Evolutionary conservation across 2,888 invertebrate species (phyloP).

Genomic region (Malachius bipustulatus): DNA sequence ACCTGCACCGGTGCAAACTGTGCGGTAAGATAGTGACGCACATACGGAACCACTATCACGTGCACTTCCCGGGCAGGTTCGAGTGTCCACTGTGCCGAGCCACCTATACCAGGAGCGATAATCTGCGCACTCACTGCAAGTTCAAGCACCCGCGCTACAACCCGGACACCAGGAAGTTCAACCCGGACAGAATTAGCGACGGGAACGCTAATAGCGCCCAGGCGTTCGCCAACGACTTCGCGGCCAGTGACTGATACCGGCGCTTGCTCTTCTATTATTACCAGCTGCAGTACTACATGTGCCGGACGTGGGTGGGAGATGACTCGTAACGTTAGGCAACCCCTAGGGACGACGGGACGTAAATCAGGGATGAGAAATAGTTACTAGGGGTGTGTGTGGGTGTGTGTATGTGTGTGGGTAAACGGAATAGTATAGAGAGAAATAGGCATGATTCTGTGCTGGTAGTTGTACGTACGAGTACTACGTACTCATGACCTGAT

Average conservation of each 20-base stretch:
- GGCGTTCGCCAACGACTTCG: constrained; percentile 42
- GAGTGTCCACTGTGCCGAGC: constrained; percentile 85
- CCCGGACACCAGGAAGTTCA: constrained; percentile 79
- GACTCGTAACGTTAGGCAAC: too few relatives aligned
- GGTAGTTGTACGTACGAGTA: too few relatives aligned
- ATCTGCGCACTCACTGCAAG: constrained; percentile 85
- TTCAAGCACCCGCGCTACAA: constrained; percentile 83
- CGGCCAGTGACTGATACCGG: constrained; percentile 40
- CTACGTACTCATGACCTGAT: too few relatives aligned
- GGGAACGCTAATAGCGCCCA: constrained; percentile 39
- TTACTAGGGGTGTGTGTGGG: too few relatives aligned
- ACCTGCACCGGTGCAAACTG: constrained; percentile 88
- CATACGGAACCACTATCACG: constrained; percentile 89
- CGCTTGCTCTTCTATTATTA: constrained; percentile 35
- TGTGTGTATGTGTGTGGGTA: too few relatives aligned
- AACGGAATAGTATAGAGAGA: too few relatives aligned
- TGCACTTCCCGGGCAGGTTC: constrained; percentile 85
- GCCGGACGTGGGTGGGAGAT: too few relatives aligned
- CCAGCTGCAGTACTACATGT: constrained; percentile 32
- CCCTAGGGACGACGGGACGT: too few relatives aligned
- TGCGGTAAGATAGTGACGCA: constrained; percentile 91
- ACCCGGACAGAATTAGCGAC: constrained; percentile 51
- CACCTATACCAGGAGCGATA: constrained; percentile 85
- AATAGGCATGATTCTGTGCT: too few relatives aligned
- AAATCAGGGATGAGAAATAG: too few relatives aligned